Percentiles rank a stretch among this genome's conserved stretches.
Conservation (phyloP, 2,888 invertebrate genomes). For the Cephus runcator region DNA sequence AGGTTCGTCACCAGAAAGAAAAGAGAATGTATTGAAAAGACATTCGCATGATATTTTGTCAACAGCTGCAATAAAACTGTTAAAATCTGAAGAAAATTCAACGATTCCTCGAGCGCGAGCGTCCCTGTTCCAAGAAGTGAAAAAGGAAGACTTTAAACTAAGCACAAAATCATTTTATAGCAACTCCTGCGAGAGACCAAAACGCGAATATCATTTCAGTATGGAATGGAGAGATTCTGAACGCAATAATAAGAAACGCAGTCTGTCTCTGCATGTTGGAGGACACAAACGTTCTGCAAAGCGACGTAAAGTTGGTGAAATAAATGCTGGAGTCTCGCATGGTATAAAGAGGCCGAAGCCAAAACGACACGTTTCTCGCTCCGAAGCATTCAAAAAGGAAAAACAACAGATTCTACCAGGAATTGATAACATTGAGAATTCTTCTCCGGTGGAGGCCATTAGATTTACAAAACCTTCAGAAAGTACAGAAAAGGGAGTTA, state of each 20-base stretch:
- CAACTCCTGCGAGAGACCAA: conserved; percentile 8
- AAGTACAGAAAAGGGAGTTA: background rate
- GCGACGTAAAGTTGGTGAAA: conserved; percentile 68
- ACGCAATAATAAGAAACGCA: conserved; percentile 9
- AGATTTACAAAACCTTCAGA: background rate
- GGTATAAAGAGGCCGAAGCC: conserved; percentile 73
- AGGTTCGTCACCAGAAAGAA: conserved; percentile 43
- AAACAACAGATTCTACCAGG: conserved; percentile 4
- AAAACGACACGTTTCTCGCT: conserved; percentile 41
- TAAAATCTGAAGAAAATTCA: conserved; percentile 40
- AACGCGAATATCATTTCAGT: background rate
- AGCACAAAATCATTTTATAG: conserved; percentile 55
- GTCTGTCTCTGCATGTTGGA: conserved; percentile 17
- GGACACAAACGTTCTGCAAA: conserved; percentile 51
- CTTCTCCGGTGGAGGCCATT: conserved; percentile 9
- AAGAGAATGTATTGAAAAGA: conserved; percentile 40
- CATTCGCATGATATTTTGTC: conserved; percentile 33
- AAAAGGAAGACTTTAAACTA: conserved; percentile 33
- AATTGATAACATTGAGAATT: background rate
- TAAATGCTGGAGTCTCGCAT: conserved; percentile 76
- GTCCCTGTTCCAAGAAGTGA: conserved; percentile 51
- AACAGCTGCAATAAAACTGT: conserved; percentile 32
- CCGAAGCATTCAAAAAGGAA: conserved; percentile 26
- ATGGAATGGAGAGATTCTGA: conserved; percentile 6
- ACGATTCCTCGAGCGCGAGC: conserved; percentile 51